These are phyloP conservation scores for Copidosoma floridanum DNA, from an alignment of 1,140 invertebrate genomes.

Conservation along the genomic window DNA sequence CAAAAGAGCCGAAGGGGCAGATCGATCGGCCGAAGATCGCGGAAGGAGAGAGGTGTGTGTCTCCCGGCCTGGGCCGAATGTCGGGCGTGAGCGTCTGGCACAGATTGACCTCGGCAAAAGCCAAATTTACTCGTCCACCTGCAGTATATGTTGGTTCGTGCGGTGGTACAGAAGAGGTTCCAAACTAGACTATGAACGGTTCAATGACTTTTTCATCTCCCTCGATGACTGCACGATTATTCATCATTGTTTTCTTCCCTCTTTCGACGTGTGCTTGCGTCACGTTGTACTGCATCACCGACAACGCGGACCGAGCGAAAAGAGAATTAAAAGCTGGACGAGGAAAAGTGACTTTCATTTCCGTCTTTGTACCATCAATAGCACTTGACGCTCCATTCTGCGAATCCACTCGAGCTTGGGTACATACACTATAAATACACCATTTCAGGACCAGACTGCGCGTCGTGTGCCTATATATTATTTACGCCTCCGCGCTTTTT, in stretches of 20 bases:
- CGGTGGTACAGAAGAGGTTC: too few species aligned
- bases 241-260: conserved; percentile 23
- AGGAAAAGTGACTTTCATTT: neutral
- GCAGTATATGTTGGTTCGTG: too few species aligned
- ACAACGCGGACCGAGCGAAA: too few species aligned
- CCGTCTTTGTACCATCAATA: too few species aligned
- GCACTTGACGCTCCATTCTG: too few species aligned
- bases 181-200: conserved; percentile 25
- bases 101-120: conserved; percentile 24
- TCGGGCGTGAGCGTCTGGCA: conserved; percentile 27
- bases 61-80: conserved; percentile 6
- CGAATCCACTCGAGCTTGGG: too few species aligned
- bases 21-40: conserved; percentile 10
- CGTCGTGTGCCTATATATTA: too few species aligned
- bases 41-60: conserved; percentile 7
- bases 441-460: too few species aligned
- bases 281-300: conserved; percentile 18
- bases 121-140: conserved; percentile 34
- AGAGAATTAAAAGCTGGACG: too few species aligned
- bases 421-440: too few species aligned
- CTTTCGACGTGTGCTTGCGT: neutral
- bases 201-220: conserved; percentile 28
- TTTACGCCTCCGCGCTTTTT: too few species aligned
- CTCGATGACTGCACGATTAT: conserved; percentile 32
- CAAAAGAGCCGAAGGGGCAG: neutral